A percentile compares a stretch with the other conserved stretches of the same genome.
Evolutionary conservation across 1,140 invertebrate genomes (phyloP).

Genomic region (Phocides pigmalion): DNA sequence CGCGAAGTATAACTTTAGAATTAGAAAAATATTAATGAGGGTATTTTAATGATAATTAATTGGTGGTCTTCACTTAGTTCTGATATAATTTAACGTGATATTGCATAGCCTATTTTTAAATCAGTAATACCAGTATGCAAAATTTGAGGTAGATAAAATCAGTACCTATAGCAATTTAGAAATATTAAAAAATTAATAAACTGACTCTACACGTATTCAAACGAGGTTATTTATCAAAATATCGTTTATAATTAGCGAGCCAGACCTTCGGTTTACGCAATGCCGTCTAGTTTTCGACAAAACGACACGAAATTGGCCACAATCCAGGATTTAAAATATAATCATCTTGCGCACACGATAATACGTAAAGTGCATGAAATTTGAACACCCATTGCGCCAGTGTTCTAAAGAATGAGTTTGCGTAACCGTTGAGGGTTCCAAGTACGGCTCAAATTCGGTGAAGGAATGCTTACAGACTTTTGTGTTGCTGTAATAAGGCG

Average conservation of each 20-base stretch:
- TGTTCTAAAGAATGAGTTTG: neutral
- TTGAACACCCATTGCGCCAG: neutral
- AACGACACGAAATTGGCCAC: constrained; percentile 37
- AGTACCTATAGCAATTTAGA: no score
- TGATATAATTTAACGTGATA: no score
- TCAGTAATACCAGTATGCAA: no score
- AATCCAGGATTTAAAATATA: constrained; percentile 34
- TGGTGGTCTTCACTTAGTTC: no score
- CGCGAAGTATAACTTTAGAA: no score
- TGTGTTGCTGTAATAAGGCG: no score
- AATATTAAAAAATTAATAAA: no score
- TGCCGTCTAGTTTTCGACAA: constrained; percentile 35
- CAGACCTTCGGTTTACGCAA: constrained; percentile 27
- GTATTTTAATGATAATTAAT: no score
- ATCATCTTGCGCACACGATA: neutral
- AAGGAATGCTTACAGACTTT: neutral
- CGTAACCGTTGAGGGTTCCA: neutral
- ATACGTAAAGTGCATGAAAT: constrained; percentile 15
- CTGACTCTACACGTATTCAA: no score
- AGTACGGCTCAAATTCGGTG: neutral
- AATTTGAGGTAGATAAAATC: no score
- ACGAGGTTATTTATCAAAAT: constrained; percentile 11
- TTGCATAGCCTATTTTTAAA: no score
- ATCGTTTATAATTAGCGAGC: constrained; percentile 14
- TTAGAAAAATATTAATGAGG: no score